Percentiles rank a stretch among this genome's conserved stretches.
Conservation (phyloP, 2,888 invertebrate species). For the Melikaiella ostensackeni region DNA sequence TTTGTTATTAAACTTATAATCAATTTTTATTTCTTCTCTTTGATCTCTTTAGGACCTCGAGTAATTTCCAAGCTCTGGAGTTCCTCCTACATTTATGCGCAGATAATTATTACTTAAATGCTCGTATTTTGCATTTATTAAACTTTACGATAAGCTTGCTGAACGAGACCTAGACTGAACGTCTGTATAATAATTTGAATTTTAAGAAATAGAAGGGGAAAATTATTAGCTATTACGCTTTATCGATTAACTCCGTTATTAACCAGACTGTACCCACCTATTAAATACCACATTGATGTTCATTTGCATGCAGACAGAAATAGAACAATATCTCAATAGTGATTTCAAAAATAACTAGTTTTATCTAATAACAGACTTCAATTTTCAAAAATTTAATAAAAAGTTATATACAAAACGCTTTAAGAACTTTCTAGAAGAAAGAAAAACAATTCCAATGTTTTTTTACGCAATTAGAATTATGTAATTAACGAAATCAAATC, state of each 20-base stretch:
- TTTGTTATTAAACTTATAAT: conserved; percentile 15
- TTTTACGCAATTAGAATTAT: neutral
- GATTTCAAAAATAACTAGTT: conserved; percentile 11
- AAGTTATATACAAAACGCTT: neutral
- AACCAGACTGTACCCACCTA: conserved; percentile 24
- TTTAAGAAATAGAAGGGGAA: conserved; percentile 5
- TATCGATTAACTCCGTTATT: conserved; percentile 20
- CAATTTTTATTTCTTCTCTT: neutral
- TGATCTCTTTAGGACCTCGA: neutral
- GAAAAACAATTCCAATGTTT: neutral
- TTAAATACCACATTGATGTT: conserved; percentile 12
- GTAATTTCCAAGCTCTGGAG: neutral
- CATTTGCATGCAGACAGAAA: conserved; percentile 20
- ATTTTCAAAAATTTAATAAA: neutral
- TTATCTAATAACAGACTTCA: neutral
- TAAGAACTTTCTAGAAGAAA: neutral
- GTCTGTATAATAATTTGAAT: conserved; percentile 24
- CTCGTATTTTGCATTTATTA: conserved; percentile 21
- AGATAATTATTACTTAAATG: conserved; percentile 29
- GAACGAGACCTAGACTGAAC: neutral
- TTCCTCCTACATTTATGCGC: neutral
- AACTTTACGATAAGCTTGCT: neutral
- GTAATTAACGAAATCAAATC: neutral
- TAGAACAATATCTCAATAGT: conserved; percentile 28
- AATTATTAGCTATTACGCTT: conserved; percentile 21